Evolutionary conservation across 2,888 invertebrate species (phyloP).

Genomic region (Hermodice carunculata): DNA sequence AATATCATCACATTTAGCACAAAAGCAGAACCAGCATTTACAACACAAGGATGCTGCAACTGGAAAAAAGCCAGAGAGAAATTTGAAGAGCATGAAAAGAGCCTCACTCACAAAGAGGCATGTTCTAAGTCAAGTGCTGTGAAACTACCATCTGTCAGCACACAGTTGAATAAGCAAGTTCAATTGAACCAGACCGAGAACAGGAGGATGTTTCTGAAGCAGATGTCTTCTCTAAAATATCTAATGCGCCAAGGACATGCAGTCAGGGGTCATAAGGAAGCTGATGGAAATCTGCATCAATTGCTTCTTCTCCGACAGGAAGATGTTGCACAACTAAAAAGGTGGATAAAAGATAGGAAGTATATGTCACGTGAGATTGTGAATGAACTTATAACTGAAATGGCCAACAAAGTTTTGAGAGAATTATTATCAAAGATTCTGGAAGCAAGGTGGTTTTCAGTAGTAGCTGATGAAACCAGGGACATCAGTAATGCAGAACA

Average conservation of each 20-base stretch:
- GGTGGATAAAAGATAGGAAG: not conserved
- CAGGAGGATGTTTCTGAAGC: too few relatives aligned
- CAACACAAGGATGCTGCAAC: too few relatives aligned
- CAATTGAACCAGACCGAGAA: too few relatives aligned
- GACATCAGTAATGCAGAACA: slow-evolving; percentile 2
- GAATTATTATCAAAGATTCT: not conserved
- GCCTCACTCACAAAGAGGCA: too few relatives aligned
- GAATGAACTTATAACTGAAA: not conserved
- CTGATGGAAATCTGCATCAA: slow-evolving; percentile 7
- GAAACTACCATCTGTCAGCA: too few relatives aligned
- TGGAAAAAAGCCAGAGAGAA: too few relatives aligned
- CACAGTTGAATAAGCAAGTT: too few relatives aligned
- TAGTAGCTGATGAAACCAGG: not conserved
- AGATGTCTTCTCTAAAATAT: not conserved
- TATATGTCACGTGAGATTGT: not conserved
- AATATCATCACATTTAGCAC: too few relatives aligned
- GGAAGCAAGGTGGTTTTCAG: not conserved
- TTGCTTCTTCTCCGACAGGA: not conserved
- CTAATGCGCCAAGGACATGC: slow-evolving; percentile 10
- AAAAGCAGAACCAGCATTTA: too few relatives aligned
- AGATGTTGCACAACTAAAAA: not conserved
- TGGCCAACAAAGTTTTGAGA: not conserved
- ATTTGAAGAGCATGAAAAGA: too few relatives aligned
- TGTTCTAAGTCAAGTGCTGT: too few relatives aligned
- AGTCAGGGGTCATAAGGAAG: slow-evolving; percentile 5